These are phyloP conservation scores for Thamnophis elegans DNA, from an alignment of 2,797 vertebrate genomes.

Conservation along the genomic window DNA sequence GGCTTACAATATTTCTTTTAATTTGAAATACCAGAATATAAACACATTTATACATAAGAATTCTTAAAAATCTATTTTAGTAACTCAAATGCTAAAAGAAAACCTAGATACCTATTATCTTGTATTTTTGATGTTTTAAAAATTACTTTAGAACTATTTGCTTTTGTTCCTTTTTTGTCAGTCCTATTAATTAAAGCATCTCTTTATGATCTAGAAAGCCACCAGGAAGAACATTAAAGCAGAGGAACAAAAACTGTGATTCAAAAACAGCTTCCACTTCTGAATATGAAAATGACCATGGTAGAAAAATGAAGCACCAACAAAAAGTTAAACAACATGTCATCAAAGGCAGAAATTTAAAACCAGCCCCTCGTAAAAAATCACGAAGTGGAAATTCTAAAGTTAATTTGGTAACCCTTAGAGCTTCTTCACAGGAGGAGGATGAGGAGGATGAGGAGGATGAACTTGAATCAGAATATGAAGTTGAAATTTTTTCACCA, in stretches of 20 bases:
- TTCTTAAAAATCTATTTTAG: background rate
- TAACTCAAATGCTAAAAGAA: background rate
- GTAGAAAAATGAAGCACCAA: slow-evolving; percentile 49
- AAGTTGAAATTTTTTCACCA: slow-evolving; percentile 68
- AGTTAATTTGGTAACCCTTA: slow-evolving; percentile 81
- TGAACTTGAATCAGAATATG: slow-evolving; percentile 70
- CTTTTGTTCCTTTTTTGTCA: background rate
- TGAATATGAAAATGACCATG: slow-evolving; percentile 44
- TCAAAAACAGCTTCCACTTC: slow-evolving; percentile 48
- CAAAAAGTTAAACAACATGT: slow-evolving; percentile 65
- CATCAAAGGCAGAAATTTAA: slow-evolving; percentile 61
- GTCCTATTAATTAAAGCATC: slow-evolving; percentile 14
- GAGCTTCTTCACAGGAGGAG: slow-evolving; percentile 76
- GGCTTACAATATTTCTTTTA: background rate
- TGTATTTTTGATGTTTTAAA: background rate
- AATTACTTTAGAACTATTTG: background rate
- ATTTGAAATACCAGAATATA: background rate
- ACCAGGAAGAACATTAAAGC: slow-evolving; percentile 47
- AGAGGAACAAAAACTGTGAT: slow-evolving; percentile 40
- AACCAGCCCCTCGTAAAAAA: slow-evolving; percentile 56
- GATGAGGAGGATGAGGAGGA: slow-evolving; percentile 72
- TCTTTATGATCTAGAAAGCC: slow-evolving; percentile 55
- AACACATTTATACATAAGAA: background rate
- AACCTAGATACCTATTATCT: background rate
- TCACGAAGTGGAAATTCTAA: slow-evolving; percentile 68